Evolutionary conservation across 2,797 vertebrate genomes (phyloP).

Genomic region (Helicolenus hilgendorfi): DNA sequence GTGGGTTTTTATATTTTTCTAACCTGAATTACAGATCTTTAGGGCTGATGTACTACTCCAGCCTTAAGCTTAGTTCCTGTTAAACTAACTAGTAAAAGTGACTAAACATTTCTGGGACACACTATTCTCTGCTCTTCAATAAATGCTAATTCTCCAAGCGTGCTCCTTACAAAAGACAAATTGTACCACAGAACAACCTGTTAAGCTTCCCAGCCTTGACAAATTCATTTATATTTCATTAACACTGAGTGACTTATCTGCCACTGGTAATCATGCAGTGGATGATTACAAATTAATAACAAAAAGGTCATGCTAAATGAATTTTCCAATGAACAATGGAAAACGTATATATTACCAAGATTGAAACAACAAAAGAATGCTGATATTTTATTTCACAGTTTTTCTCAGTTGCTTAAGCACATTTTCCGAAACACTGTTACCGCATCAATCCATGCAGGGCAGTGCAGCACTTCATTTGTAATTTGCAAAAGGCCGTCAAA

Average conservation of each 20-base stretch:
- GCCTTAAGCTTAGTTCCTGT: background rate
- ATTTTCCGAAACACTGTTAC: background rate
- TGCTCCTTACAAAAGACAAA: background rate
- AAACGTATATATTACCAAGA: background rate
- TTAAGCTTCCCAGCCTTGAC: conserved; percentile 14
- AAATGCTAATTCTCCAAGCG: background rate
- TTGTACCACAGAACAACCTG: background rate
- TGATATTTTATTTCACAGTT: background rate
- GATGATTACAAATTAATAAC: conserved; percentile 28
- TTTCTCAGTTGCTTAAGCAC: background rate
- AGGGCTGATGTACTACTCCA: background rate
- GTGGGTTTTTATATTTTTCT: background rate
- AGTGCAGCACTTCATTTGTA: background rate
- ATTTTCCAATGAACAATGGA: background rate
- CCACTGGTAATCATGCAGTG: conserved; percentile 10
- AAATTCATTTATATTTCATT: conserved; percentile 48
- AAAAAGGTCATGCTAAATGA: conserved; percentile 16
- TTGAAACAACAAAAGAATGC: background rate
- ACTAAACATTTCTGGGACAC: background rate
- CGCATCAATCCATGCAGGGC: background rate
- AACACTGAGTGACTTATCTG: conserved; percentile 27
- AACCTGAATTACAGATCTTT: background rate
- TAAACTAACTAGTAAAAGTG: background rate
- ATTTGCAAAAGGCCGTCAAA: background rate
- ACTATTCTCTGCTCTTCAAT: background rate